Percentiles rank a stretch among this genome's conserved stretches.
These are phyloP conservation scores for Desmophyllum pertusum DNA, from an alignment of 92 coral and sea anemone genomes.

Conservation along the genomic window DNA sequence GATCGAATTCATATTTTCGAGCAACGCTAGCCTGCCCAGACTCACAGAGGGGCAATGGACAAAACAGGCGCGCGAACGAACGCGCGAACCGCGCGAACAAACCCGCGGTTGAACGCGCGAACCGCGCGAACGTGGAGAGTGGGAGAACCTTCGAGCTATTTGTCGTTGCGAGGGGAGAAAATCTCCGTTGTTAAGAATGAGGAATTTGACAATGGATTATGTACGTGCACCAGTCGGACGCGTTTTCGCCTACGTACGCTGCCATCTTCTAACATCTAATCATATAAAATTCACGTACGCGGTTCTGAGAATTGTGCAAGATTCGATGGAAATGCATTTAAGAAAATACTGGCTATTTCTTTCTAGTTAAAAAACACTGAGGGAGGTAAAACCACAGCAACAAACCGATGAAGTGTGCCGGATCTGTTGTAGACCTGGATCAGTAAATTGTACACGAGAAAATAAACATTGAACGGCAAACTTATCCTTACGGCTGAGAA, in stretches of 20 bases:
- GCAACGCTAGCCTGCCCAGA: background rate
- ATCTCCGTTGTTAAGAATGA: background rate
- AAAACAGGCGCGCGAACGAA: background rate
- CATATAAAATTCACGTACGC: background rate
- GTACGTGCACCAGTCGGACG: background rate
- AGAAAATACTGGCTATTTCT: no score
- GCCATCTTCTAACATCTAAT: background rate
- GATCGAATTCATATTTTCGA: no score
- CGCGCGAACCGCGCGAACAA: background rate
- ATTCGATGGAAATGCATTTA: background rate
- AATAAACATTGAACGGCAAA: no score
- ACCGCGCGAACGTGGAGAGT: background rate
- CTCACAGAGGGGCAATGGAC: background rate
- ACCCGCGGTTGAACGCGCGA: background rate
- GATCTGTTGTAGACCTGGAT: no score
- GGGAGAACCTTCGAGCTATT: background rate
- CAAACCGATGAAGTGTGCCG: no score
- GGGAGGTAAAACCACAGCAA: no score
- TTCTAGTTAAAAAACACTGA: no score
- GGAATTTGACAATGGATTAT: background rate
- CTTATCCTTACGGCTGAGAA: no score
- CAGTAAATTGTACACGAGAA: no score
- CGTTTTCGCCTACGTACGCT: constrained; percentile 10
- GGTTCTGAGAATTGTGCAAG: background rate
- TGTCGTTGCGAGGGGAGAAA: background rate